Conservation (phyloP, 30 jellyfish, hydroid and myxozoan species). For the Phacellophora camtschatica region DNA sequence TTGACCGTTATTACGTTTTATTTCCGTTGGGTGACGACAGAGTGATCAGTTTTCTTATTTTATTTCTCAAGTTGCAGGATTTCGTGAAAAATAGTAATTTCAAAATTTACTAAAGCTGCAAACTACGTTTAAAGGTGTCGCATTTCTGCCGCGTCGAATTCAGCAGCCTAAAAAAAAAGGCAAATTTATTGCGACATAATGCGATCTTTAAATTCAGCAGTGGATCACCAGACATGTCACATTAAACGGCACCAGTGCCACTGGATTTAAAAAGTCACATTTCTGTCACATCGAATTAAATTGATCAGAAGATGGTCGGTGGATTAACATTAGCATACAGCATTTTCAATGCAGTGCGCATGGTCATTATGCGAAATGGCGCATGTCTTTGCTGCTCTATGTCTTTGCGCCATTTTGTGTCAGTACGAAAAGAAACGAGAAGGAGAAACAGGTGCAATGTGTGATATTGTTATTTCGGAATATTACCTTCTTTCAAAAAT, state of each 20-base stretch:
- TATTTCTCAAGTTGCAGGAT: too few relatives aligned
- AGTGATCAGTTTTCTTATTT: too few relatives aligned
- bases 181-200: neutral
- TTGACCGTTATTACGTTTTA: too few relatives aligned
- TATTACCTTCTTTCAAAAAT: slow-evolving; percentile 32
- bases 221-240: slow-evolving; percentile 43
- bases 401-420: neutral
- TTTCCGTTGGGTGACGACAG: too few relatives aligned
- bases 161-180: neutral
- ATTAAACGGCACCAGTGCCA: slow-evolving; percentile 31
- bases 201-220: neutral
- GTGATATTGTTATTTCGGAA: slow-evolving; percentile 35
- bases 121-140: slow-evolving; percentile 29
- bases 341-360: slow-evolving; percentile 9
- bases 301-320: slow-evolving; percentile 13
- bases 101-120: too few relatives aligned
- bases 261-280: slow-evolving; percentile 18
- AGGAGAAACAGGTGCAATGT: neutral
- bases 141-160: slow-evolving; percentile 24
- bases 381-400: neutral
- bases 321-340: neutral
- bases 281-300: slow-evolving; percentile 13
- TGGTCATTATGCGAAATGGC: neutral
- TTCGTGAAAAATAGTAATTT: too few relatives aligned
- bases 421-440: neutral